These are phyloP conservation scores for Ceratoteleas bidentatus DNA, from an alignment of 1,140 invertebrate species.

Conservation along the genomic window DNA sequence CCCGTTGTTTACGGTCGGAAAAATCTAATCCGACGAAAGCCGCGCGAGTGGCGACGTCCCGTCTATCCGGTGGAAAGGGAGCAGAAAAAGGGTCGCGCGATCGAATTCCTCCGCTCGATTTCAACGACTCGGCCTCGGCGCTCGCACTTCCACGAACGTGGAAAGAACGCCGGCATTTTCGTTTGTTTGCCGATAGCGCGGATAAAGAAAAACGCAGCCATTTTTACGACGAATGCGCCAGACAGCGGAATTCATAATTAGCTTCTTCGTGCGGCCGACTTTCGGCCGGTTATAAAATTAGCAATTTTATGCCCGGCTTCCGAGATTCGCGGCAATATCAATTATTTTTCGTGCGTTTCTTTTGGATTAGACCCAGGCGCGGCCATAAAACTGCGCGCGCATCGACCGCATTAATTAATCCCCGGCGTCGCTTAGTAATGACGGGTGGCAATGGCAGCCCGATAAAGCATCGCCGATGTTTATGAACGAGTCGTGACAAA, in stretches of 20 bases:
- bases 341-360: slow-evolving; percentile 71
- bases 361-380: slow-evolving; percentile 52
- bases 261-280: slow-evolving; percentile 53
- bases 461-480: slow-evolving; percentile 53
- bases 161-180: slow-evolving; percentile 46
- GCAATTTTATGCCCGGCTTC: slow-evolving; percentile 77
- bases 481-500: slow-evolving; percentile 66
- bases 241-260: slow-evolving; percentile 78
- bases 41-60: slow-evolving; percentile 1
- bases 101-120: slow-evolving; percentile 33
- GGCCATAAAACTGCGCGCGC: slow-evolving; percentile 48
- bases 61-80: slow-evolving; percentile 8
- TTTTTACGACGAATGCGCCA: slow-evolving; percentile 53
- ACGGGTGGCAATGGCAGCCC: slow-evolving; percentile 42
- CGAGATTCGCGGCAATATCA: slow-evolving; percentile 77
- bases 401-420: slow-evolving; percentile 55
- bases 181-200: slow-evolving; percentile 31
- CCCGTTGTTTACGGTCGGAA: neutral
- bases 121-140: slow-evolving; percentile 10
- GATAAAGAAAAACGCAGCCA: slow-evolving; percentile 41
- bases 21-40: slow-evolving; percentile 1
- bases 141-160: slow-evolving; percentile 42
- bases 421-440: slow-evolving; percentile 38
- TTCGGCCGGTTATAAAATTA: slow-evolving; percentile 76
- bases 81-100: slow-evolving; percentile 15